Evolutionary conservation across 2,888 invertebrate genomes (phyloP), one percentile per base, ranked within the genome.

Genomic region (Dicyrtoma fusca): DNA sequence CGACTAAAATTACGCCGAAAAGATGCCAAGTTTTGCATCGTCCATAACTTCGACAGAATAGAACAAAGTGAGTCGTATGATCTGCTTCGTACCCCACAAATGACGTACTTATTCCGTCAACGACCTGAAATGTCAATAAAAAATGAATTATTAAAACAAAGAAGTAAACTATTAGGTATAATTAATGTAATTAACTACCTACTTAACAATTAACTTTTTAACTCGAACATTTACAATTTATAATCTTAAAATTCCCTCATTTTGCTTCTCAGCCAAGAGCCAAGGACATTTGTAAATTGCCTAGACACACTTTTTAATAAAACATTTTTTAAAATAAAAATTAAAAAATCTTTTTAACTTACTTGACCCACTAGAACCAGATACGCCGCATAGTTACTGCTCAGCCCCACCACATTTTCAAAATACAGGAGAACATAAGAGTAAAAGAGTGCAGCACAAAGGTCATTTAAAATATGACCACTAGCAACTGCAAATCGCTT

Each of bases 391-490:
- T 85, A 81, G 10, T 81, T 78, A 69, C 85, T 83, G 74, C 83
- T 82, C 75, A 87, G 86, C 23, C 83, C 83, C 21, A 86, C 82
- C 4, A 89, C 88, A 80, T 87, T 84, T 76, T 89, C 88, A 80
- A 94, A 90, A 84, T 90, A 96, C 66, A 96, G 89, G 80, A 96
- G 86, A 61, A 94, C 88, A 84, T 96, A 96, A 1, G 92, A 92
- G 84, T 96, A 96, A 95, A 96, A 96, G 87, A 96, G 91, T 74
- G 94, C 92, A 19, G 95, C 94, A 84, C 93, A 94, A 53, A 96
- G 87, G 84, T 97, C 96, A 84, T 96, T 97, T 80, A 94, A 87
- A 64, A 95, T 88, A 84, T 96, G 95, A 0, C 96, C 95, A 65
- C 70, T 72, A 4, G 69, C 74, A 6, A 68, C 45, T 3, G n/a